Conservation (phyloP, 2,113 vertebrate species). For the Blennius ocellaris region DNA sequence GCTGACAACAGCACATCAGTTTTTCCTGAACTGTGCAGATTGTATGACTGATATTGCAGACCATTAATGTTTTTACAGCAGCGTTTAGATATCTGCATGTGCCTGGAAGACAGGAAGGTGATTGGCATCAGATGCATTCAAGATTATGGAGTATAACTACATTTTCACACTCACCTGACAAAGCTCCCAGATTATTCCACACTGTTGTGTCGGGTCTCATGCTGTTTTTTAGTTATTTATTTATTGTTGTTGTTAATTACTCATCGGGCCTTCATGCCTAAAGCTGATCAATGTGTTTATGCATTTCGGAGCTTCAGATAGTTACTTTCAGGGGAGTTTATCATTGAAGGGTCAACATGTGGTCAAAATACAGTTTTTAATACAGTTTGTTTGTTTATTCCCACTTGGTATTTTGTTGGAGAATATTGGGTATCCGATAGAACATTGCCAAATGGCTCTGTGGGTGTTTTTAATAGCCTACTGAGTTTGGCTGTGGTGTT, state of each 20-base stretch:
- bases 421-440: constrained; percentile 50
- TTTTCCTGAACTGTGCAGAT: neutral
- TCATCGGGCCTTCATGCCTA: neutral
- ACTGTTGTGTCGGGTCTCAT: neutral
- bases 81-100: neutral
- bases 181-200: neutral
- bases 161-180: neutral
- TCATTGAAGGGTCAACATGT: constrained; percentile 14
- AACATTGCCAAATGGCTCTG: constrained; percentile 65
- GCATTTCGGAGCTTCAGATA: constrained; percentile 10
- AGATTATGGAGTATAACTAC: constrained; percentile 2
- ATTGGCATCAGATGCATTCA: constrained; percentile 1
- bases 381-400: constrained; percentile 52
- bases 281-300: neutral
- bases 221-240: neutral
- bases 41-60: neutral
- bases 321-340: neutral
- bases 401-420: constrained; percentile 33
- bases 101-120: neutral
- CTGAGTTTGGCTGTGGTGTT: constrained; percentile 54
- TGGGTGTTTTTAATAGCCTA: constrained; percentile 66
- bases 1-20: neutral
- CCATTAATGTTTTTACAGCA: neutral
- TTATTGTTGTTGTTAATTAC: neutral
- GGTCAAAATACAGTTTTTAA: constrained; percentile 43